Base-by-base conservation (phyloP, 2,888 invertebrate species). In the Antitype chi region DNA sequence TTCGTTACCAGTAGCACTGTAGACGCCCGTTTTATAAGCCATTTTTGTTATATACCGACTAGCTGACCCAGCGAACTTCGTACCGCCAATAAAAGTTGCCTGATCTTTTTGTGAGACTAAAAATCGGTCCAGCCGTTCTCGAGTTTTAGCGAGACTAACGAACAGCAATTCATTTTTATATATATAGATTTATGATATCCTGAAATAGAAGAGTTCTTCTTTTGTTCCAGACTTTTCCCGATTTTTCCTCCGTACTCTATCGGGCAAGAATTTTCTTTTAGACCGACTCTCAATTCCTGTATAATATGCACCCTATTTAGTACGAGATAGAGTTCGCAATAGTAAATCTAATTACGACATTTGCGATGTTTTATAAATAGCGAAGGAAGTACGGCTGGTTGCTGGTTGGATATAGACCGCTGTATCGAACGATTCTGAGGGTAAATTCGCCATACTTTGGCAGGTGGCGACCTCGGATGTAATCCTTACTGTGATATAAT, bases 341-440 rank as follows among this genome's bases (percentile, higher is more conserved):
- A 1, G n/a, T 23, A 15, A 11, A 60, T 25, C 23, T n/a, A 11
- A 3, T 57, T 17, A 55, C 15, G 43, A 11, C 15, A 23, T 15
- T 0, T 62, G 7, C 3, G 1, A 63, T 49, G 28, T 77, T 80
- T 60, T 55, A 8, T 11, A 69, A 47, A 59, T 17, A 32, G 28
- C 23, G 17, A 15, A 62, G 25, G 15, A 43, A 67, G 66, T 63
- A 62, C 23, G 28, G 15, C 62, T 77, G 66, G 70, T 62, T 66
- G 32, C 53, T 28, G 53, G 68, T 72, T 73, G 25, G 28, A 38
- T 55, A 60, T 79, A 73, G 84, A 72, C 55, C 38, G 55, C n/a
- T 72, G 53, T 84, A 81, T 81, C 79, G 79, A 84, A 69, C 84
- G 73, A 64, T 66, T 78, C 52, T 47, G 55, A 72, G 60, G 52